A percentile compares a stretch with the other conserved stretches of the same genome.
Conservation (phyloP, 2,888 invertebrate species). For the Melinopterus prodromus region DNA sequence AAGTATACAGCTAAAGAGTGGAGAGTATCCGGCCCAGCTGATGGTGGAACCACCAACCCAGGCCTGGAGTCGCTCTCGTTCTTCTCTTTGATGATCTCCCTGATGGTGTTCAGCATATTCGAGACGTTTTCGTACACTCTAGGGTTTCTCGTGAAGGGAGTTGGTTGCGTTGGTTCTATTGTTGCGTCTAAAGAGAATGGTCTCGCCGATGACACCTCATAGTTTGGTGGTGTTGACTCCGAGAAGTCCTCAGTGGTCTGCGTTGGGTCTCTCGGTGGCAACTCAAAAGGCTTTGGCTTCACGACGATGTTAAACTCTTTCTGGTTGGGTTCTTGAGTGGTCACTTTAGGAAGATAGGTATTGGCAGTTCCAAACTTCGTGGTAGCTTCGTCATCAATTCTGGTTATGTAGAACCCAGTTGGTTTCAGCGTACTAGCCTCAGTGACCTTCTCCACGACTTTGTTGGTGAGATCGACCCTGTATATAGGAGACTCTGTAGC, state of each 20-base stretch:
- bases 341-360: constrained; percentile 39
- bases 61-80: constrained; percentile 64
- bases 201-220: constrained; percentile 54
- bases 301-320: constrained; percentile 26
- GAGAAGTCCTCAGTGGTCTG: background rate
- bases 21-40: constrained; percentile 78
- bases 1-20: constrained; percentile 84
- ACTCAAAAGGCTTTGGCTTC: constrained; percentile 36
- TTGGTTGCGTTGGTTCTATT: constrained; percentile 48
- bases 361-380: constrained; percentile 25
- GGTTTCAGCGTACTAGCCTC: constrained; percentile 12
- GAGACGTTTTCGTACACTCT: constrained; percentile 59
- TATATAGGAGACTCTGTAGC: constrained; percentile 29
- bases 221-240: constrained; percentile 38
- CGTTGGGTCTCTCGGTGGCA: constrained; percentile 24
- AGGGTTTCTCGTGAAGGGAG: constrained; percentile 64
- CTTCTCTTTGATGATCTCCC: constrained; percentile 64
- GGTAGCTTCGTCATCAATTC: background rate
- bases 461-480: constrained; percentile 25
- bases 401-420: constrained; percentile 33
- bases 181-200: constrained; percentile 46
- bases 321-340: constrained; percentile 19
- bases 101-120: constrained; percentile 74
- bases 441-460: background rate
- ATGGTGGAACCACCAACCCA: constrained; percentile 75